Conservation (phyloP, 1,140 invertebrate species). For the Drosophila ironensis region DNA sequence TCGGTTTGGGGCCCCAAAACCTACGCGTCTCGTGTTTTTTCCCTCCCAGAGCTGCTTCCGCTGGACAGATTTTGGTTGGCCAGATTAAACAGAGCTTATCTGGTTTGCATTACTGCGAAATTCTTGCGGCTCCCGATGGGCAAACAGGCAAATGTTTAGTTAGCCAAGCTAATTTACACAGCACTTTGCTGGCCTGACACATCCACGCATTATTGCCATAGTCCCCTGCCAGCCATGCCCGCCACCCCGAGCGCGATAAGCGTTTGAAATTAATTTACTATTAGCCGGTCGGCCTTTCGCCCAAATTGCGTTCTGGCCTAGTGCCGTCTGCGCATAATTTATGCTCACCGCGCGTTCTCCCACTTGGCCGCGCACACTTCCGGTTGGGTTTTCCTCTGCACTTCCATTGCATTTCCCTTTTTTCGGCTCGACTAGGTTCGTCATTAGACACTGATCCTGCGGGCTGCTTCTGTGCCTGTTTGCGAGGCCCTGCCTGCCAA, state of each 20-base stretch:
- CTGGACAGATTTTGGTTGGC: slow-evolving; percentile 11
- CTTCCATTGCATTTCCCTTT: not conserved
- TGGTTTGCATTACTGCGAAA: slow-evolving; percentile 58
- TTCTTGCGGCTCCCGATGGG: slow-evolving; percentile 39
- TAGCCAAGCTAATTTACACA: slow-evolving; percentile 72
- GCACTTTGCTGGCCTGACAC: slow-evolving; percentile 73
- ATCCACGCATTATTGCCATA: slow-evolving; percentile 51
- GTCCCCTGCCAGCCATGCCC: slow-evolving; percentile 19
- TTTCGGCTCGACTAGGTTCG: slow-evolving; percentile 4
- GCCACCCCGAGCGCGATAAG: slow-evolving; percentile 45
- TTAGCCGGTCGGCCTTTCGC: slow-evolving; percentile 61
- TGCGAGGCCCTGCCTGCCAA: slow-evolving; percentile 39
- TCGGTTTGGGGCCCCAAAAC: not conserved
- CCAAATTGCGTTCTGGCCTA: slow-evolving; percentile 52
- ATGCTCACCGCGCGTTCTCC: slow-evolving; percentile 68
- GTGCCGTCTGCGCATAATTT: slow-evolving; percentile 50
- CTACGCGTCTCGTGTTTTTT: slow-evolving; percentile 45
- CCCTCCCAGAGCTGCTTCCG: slow-evolving; percentile 44
- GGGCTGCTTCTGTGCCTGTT: slow-evolving; percentile 1
- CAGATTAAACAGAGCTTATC: slow-evolving; percentile 39
- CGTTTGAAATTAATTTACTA: slow-evolving; percentile 72
- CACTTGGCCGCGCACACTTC: slow-evolving; percentile 74
- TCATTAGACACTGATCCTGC: slow-evolving; percentile 36
- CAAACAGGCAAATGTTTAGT: slow-evolving; percentile 65
- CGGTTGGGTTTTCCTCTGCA: slow-evolving; percentile 41